Conservation (phyloP, 2,888 invertebrate genomes). For the Nephrotoma appendiculata region DNA sequence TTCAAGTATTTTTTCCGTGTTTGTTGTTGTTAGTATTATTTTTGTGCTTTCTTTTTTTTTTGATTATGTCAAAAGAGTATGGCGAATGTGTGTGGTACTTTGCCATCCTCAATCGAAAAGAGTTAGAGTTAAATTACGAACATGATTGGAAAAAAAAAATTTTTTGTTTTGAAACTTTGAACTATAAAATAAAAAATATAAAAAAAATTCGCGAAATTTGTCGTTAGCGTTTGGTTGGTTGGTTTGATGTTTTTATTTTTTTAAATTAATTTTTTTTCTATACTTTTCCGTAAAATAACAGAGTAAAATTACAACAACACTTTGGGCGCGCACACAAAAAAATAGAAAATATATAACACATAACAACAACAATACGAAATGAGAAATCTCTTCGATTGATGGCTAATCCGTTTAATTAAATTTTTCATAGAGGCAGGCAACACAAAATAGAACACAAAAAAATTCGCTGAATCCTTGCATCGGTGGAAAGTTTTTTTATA, state of each 20-base stretch:
- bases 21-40: background rate
- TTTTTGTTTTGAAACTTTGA: background rate
- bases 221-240: slow-evolving; percentile 4
- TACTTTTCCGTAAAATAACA: background rate
- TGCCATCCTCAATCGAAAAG: background rate
- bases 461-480: background rate
- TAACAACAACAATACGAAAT: background rate
- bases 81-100: background rate
- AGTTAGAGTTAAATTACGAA: slow-evolving; percentile 1
- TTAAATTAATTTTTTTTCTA: background rate
- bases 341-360: background rate
- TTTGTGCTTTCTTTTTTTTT: background rate
- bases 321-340: background rate
- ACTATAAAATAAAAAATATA: background rate
- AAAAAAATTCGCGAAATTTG: slow-evolving; percentile 3
- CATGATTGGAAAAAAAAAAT: background rate
- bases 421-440: background rate
- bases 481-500: background rate
- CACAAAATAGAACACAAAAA: background rate
- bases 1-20: background rate
- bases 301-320: background rate
- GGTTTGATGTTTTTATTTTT: slow-evolving; percentile 1
- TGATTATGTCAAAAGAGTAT: background rate
- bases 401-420: slow-evolving; percentile 4
- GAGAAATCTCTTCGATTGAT: slow-evolving; percentile 4